Conservation (phyloP, 2,113 vertebrate genomes). For the Vulpes ferrilata region DNA sequence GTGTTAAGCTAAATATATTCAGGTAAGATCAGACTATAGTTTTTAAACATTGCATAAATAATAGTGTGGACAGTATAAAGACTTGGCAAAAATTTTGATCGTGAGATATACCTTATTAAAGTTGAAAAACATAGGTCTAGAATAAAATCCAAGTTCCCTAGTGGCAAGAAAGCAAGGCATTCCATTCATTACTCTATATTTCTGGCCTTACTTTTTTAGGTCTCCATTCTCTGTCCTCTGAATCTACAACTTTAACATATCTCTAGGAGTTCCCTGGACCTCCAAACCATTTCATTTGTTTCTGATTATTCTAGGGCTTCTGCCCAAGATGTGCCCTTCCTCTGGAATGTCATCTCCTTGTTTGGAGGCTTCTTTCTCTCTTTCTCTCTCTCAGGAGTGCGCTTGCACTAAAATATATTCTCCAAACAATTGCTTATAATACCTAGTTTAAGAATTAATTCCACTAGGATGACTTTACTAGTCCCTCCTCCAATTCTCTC, state of each 20-base stretch:
- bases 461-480: background rate
- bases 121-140: background rate
- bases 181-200: background rate
- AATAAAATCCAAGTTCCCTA: background rate
- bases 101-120: background rate
- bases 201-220: background rate
- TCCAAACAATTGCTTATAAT: background rate
- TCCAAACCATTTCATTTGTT: background rate
- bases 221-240: background rate
- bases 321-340: background rate
- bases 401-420: background rate
- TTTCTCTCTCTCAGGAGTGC: fast-evolving
- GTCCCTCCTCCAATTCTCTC: background rate
- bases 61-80: background rate
- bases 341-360: background rate
- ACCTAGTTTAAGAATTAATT: background rate
- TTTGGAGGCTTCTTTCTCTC: background rate
- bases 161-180: background rate
- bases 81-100: background rate
- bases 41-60: background rate
- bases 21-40: background rate
- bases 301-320: background rate
- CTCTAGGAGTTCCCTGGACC: background rate
- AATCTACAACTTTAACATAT: background rate
- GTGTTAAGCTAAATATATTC: background rate